These are phyloP conservation scores for Harpagoxenus sublaevis DNA, from an alignment of 2,888 invertebrate genomes.

Conservation along the genomic window DNA sequence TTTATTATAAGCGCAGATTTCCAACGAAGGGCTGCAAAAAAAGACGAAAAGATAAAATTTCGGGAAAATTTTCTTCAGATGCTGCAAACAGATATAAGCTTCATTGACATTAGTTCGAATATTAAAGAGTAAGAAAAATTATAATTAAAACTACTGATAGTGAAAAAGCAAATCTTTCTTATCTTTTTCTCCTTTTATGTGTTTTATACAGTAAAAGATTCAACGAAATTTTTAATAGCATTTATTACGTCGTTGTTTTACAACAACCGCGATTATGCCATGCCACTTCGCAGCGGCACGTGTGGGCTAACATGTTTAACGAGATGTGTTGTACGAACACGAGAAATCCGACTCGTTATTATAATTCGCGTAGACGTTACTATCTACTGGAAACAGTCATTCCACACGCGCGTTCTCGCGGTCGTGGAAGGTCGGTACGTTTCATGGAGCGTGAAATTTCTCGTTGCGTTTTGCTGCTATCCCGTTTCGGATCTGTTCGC, in stretches of 20 bases:
- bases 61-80: slow-evolving; percentile 16
- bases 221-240: background rate
- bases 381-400: slow-evolving; percentile 28
- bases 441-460: slow-evolving; percentile 73
- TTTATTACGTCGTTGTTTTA: background rate
- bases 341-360: background rate
- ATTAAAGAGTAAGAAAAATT: background rate
- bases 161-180: background rate
- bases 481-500: slow-evolving; percentile 26
- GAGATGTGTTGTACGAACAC: slow-evolving; percentile 2
- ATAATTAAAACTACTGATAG: background rate
- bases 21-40: background rate
- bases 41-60: background rate
- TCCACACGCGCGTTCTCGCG: slow-evolving; percentile 49
- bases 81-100: background rate
- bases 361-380: slow-evolving; percentile 54
- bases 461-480: slow-evolving; percentile 38
- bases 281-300: background rate
- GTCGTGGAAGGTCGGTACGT: slow-evolving; percentile 69
- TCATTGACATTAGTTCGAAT: background rate
- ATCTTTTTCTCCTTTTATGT: background rate
- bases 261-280: background rate
- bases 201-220: background rate
- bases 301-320: slow-evolving; percentile 20
- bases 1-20: background rate